Conservation (phyloP, 1,140 invertebrate genomes). For the Cyclina sinensis region DNA sequence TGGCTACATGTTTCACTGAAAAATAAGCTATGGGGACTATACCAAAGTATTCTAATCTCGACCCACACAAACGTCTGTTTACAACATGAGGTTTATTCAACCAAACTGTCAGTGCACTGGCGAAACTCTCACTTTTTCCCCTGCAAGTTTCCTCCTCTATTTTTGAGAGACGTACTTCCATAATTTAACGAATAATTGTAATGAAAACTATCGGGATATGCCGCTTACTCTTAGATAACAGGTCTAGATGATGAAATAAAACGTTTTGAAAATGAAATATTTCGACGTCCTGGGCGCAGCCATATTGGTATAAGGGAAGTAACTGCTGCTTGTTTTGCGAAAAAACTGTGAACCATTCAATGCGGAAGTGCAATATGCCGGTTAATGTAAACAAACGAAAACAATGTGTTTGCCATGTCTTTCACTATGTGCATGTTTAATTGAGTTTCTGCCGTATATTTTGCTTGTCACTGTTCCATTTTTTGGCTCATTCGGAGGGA, state of each 20-base stretch:
- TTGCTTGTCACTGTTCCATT: constrained; percentile 62
- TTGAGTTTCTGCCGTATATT: constrained; percentile 65
- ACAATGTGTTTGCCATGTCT: constrained; percentile 54
- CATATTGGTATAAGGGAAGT: neutral
- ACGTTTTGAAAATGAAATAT: neutral
- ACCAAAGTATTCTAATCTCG: constrained; percentile 69
- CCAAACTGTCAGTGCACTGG: constrained; percentile 83
- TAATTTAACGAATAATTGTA: neutral
- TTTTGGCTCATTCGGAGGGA: constrained; percentile 61
- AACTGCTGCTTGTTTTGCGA: neutral
- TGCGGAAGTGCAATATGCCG: constrained; percentile 29
- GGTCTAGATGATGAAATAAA: neutral
- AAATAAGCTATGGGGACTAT: neutral
- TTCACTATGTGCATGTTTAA: constrained; percentile 12
- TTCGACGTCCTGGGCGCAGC: constrained; percentile 34
- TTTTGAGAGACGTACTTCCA: neutral
- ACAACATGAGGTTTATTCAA: constrained; percentile 87
- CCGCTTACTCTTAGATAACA: neutral
- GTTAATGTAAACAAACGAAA: constrained; percentile 61
- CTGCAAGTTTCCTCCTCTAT: neutral
- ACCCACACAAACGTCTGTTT: constrained; percentile 85
- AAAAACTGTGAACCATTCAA: constrained; percentile 9
- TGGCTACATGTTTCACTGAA: neutral
- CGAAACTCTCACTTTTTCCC: constrained; percentile 72
- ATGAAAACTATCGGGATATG: no score